These are phyloP conservation scores for Poecilia picta DNA, from an alignment of 2,797 vertebrate genomes.

Conservation along the genomic window DNA sequence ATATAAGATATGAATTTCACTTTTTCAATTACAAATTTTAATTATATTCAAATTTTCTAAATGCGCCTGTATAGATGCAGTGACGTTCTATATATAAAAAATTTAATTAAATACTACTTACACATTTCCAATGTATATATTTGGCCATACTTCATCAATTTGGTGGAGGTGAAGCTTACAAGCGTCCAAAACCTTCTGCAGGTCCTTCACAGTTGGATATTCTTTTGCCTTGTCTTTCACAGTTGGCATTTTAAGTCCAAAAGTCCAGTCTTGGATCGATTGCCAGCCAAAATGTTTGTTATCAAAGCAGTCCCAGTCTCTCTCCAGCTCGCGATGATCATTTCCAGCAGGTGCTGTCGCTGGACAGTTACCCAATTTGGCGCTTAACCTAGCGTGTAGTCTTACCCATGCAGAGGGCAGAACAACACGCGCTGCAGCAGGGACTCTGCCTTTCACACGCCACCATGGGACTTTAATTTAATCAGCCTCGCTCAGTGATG, in stretches of 20 bases:
- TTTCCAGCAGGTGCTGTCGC: constrained; percentile 79
- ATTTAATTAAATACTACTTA: constrained; percentile 74
- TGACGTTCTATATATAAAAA: background rate
- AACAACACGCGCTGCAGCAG: constrained; percentile 51
- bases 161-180: constrained; percentile 82
- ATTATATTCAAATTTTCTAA: background rate
- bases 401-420: constrained; percentile 65
- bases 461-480: constrained; percentile 51
- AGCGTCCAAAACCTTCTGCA: constrained; percentile 83
- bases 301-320: constrained; percentile 51
- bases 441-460: constrained; percentile 47
- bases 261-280: constrained; percentile 46
- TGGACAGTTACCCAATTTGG: constrained; percentile 79
- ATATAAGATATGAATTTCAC: background rate
- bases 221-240: constrained; percentile 69
- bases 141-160: constrained; percentile 85
- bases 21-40: background rate
- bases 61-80: background rate
- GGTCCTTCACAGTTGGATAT: constrained; percentile 82
- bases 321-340: constrained; percentile 65
- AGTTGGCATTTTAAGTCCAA: constrained; percentile 70
- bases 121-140: constrained; percentile 83
- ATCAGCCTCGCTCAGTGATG: constrained; percentile 56
- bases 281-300: constrained; percentile 62
- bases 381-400: constrained; percentile 71